phyloP scores from a whole-genome alignment of 2,113 vertebrate genomes.

The Zosterops lateralis region DNA sequence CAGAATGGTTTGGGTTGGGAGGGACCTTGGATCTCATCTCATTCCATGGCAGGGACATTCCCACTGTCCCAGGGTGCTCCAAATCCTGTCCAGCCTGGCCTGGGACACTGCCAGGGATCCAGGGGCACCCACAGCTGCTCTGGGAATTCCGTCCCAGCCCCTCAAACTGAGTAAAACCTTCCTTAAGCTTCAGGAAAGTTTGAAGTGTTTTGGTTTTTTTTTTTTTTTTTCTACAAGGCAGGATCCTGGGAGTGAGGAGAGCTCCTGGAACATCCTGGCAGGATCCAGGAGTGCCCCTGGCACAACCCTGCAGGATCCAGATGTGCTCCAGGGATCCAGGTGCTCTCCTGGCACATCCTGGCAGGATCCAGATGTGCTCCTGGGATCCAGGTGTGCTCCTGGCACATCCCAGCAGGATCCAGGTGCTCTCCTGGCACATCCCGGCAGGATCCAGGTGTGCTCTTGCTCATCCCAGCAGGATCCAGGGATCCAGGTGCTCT shows the following conservation, averaged over 20 bases:
- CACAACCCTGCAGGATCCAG: not conserved
- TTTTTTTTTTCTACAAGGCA: not conserved
- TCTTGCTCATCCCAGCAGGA: not conserved
- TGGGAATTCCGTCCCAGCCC: not conserved
- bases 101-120: not conserved
- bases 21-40: not conserved
- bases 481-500: not conserved
- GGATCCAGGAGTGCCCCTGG: not conserved
- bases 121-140: not conserved
- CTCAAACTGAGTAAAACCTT: not conserved
- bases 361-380: too few species aligned
- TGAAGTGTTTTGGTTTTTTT: not conserved
- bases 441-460: not conserved
- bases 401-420: not conserved
- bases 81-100: not conserved
- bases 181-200: not conserved
- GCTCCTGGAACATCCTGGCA: too few species aligned
- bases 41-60: not conserved
- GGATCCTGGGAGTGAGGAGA: not conserved
- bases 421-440: not conserved
- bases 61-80: not conserved
- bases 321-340: not conserved
- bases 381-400: not conserved
- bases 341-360: not conserved
- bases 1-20: not conserved